phyloP scores from a whole-genome alignment of 1,140 invertebrate species.

The Berghia stephanieae region DNA sequence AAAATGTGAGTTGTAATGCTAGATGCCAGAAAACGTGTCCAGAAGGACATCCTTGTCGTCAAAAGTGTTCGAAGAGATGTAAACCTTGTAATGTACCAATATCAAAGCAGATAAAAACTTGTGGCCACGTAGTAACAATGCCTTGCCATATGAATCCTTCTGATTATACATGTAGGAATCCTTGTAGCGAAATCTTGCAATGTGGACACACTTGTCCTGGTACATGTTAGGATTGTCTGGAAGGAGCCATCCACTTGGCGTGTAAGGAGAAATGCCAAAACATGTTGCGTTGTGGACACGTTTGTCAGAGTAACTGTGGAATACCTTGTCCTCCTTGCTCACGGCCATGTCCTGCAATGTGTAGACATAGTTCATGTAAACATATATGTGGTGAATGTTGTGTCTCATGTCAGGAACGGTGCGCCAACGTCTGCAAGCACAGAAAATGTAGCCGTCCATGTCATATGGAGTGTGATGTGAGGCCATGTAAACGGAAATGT shows the following conservation, averaged over 20 bases:
- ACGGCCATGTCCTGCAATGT: constrained; percentile 25
- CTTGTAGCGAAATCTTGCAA: not conserved
- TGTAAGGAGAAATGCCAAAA: constrained; percentile 12
- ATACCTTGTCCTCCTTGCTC: not conserved
- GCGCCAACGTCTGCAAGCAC: no score
- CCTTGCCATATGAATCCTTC: constrained; percentile 13
- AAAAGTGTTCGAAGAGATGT: constrained; percentile 12
- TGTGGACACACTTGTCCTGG: constrained; percentile 30
- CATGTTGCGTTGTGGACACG: constrained; percentile 15
- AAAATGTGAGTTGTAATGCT: not conserved
- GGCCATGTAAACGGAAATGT: no score
- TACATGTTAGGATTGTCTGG: no score
- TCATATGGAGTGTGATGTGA: no score
- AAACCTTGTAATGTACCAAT: not conserved
- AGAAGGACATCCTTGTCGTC: constrained; percentile 17
- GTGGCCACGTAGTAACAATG: constrained; percentile 20
- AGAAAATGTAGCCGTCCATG: no score
- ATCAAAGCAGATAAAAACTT: not conserved
- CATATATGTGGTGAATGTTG: constrained; percentile 29
- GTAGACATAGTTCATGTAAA: constrained; percentile 11
- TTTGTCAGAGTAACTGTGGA: constrained; percentile 24
- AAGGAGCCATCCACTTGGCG: no score
- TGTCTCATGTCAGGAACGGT: no score
- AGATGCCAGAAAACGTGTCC: constrained; percentile 10
- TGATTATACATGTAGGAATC: not conserved